Evolutionary conservation across 1,140 invertebrate genomes (phyloP).

Genomic region (Aphaenogaster floridana): DNA sequence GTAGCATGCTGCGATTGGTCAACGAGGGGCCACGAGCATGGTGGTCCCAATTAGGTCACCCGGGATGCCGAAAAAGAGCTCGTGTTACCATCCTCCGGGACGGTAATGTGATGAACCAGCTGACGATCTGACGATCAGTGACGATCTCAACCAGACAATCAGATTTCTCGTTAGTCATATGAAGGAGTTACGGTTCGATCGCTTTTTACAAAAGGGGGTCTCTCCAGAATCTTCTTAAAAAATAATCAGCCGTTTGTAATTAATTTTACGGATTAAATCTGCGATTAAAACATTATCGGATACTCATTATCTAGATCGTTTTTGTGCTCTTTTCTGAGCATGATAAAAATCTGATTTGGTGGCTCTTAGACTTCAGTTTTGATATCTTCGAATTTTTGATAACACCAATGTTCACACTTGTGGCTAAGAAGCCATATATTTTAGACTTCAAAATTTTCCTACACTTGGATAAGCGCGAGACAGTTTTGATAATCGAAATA

Average conservation of each 20-base stretch:
- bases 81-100: slow-evolving; percentile 71
- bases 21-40: slow-evolving; percentile 70
- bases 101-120: slow-evolving; percentile 62
- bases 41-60: slow-evolving; percentile 82
- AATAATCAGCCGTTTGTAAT: not conserved
- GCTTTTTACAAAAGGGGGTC: not conserved
- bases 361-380: not conserved
- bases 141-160: not conserved
- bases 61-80: slow-evolving; percentile 75
- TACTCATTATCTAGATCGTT: slow-evolving; percentile 63
- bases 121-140: slow-evolving; percentile 45
- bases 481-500: not conserved
- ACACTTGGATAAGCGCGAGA: not conserved
- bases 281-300: not conserved
- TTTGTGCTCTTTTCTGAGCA: slow-evolving; percentile 73
- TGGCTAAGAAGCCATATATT: not conserved
- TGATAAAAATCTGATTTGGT: slow-evolving; percentile 77
- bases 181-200: not conserved
- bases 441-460: slow-evolving; percentile 2
- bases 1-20: slow-evolving; percentile 60
- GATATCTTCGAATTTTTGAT: not conserved
- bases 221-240: not conserved
- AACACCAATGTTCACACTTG: not conserved
- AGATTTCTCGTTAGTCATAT: slow-evolving; percentile 50
- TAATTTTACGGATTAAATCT: slow-evolving; percentile 30